Conservation (phyloP, 2,113 vertebrate genomes). For the Felis chaus region DNA sequence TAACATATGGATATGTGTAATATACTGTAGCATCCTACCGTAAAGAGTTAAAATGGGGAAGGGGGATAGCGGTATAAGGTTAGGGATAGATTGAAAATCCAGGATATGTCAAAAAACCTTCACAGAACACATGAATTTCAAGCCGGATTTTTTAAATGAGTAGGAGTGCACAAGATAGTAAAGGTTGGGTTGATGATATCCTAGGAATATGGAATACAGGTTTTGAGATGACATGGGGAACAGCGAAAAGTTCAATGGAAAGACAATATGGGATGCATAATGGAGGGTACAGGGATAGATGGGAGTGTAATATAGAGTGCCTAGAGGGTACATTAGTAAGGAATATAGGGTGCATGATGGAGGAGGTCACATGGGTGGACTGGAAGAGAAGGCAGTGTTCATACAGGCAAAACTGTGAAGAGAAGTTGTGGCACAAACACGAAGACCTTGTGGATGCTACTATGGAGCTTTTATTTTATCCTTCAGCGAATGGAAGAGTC, state of each 20-base stretch:
- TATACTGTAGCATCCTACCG: not conserved
- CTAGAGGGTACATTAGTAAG: not conserved
- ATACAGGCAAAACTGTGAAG: not conserved
- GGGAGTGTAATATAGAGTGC: not conserved
- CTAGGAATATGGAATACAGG: not conserved
- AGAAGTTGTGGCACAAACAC: not conserved
- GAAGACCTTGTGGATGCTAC: not conserved
- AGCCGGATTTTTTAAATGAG: not conserved
- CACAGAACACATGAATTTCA: not conserved
- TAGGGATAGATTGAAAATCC: not conserved
- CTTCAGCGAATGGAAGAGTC: not conserved
- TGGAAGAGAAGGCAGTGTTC: not conserved
- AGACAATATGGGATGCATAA: not conserved
- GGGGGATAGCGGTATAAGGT: accelerated
- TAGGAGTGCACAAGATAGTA: not conserved
- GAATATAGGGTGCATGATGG: not conserved
- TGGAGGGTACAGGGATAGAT: not conserved
- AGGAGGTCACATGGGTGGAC: not conserved
- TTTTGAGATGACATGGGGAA: not conserved
- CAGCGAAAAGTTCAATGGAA: not conserved
- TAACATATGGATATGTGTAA: not conserved
- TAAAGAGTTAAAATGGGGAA: not conserved
- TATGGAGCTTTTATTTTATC: not conserved
- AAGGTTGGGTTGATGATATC: not conserved
- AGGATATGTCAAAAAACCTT: not conserved